Conservation (phyloP, 2,888 invertebrate species). For the Rhynchonema sp. region DNA sequence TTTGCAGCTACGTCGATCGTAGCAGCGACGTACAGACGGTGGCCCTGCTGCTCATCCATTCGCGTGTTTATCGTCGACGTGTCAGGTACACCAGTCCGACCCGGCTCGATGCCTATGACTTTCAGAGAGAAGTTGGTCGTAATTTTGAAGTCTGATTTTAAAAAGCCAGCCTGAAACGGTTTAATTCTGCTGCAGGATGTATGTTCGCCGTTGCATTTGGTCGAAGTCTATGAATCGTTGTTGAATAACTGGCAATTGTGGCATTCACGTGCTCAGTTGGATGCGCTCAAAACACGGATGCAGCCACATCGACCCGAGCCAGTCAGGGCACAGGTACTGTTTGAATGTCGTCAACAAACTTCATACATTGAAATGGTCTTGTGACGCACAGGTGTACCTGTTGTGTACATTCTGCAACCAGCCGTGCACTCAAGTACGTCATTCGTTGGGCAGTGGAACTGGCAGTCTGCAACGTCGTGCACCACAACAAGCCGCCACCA, state of each 20-base stretch:
- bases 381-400: not conserved
- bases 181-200: not conserved
- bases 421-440: too few species aligned
- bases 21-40: constrained; percentile 69
- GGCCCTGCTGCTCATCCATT: constrained; percentile 53
- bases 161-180: not conserved
- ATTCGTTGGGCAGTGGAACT: not conserved
- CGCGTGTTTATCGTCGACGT: not conserved
- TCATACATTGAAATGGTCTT: too few species aligned
- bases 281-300: not conserved
- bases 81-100: not conserved
- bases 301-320: not conserved
- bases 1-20: constrained; percentile 4
- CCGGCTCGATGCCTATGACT: not conserved
- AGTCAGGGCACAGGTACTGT: not conserved
- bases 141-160: not conserved
- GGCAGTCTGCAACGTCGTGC: not conserved
- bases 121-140: not conserved
- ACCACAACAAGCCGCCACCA: not conserved
- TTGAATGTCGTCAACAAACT: too few species aligned
- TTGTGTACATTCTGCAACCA: not conserved
- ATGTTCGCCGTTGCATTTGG: not conserved
- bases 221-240: not conserved
- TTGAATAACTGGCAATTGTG: constrained; percentile 16
- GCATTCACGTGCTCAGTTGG: not conserved